phyloP scores from a whole-genome alignment of 2,888 invertebrate species.

The Andrena bicolor region DNA sequence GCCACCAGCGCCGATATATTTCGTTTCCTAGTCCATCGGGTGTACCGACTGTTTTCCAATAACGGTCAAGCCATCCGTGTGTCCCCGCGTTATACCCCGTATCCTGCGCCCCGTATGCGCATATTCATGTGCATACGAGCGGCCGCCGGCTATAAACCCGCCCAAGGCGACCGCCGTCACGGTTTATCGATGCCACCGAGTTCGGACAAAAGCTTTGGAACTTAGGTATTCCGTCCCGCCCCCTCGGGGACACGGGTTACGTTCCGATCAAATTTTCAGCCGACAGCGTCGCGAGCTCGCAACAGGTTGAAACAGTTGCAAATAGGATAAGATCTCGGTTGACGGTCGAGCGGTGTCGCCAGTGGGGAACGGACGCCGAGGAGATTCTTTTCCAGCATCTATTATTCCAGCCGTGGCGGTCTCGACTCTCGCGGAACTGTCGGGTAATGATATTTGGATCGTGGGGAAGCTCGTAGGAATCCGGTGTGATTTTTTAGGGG shows the following conservation, averaged over 20 bases:
- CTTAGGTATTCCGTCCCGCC: conserved; percentile 42
- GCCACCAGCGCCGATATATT: conserved; percentile 76
- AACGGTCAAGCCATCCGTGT: conserved; percentile 64
- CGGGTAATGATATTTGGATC: too few species aligned
- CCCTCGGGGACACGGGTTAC: conserved; percentile 38
- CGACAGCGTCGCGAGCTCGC: conserved; percentile 38
- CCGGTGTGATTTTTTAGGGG: not conserved
- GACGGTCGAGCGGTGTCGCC: conserved; percentile 3
- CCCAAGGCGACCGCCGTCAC: conserved; percentile 23
- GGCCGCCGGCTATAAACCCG: conserved; percentile 5
- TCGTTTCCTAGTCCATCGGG: conserved; percentile 72
- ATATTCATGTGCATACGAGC: conserved; percentile 30
- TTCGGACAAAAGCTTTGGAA: conserved; percentile 47
- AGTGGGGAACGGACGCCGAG: not conserved
- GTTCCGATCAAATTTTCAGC: conserved; percentile 56
- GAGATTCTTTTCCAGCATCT: conserved; percentile 1
- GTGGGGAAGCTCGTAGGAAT: not conserved
- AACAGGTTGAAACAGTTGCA: conserved; percentile 68
- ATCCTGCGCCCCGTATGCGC: too few species aligned
- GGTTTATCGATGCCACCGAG: conserved; percentile 26
- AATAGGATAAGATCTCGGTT: conserved; percentile 46
- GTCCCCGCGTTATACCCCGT: conserved; percentile 37
- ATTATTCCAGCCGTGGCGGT: not conserved
- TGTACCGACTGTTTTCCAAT: conserved; percentile 80
- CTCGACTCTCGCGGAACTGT: too few species aligned